phyloP scores from a whole-genome alignment of 2,113 vertebrate genomes.

The Anoplopoma fimbria region DNA sequence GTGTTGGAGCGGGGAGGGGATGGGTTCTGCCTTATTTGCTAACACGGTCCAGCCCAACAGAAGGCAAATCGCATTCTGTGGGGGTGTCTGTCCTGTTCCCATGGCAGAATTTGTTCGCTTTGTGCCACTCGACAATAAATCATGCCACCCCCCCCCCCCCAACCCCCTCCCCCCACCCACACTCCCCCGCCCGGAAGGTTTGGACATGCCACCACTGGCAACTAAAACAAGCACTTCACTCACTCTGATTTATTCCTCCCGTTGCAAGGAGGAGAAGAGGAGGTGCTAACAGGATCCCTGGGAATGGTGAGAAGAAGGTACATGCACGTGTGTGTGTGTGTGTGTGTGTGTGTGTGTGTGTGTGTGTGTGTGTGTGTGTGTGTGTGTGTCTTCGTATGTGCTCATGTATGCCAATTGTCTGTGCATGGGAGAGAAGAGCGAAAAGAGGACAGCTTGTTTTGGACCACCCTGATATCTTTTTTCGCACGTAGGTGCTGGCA shows the following conservation, averaged over 20 bases:
- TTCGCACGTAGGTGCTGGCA: slow-evolving; percentile 20
- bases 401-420: slow-evolving; percentile 25
- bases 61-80: slow-evolving; percentile 72
- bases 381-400: slow-evolving; percentile 21
- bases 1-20: slow-evolving; percentile 31
- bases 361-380: slow-evolving; percentile 22
- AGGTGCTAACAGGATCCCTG: slow-evolving; percentile 75
- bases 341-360: slow-evolving; percentile 17
- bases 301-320: slow-evolving; percentile 64
- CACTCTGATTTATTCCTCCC: slow-evolving; percentile 76
- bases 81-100: slow-evolving; percentile 70
- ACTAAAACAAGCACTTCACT: slow-evolving; percentile 80
- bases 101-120: slow-evolving; percentile 68
- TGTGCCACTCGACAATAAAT: slow-evolving; percentile 75
- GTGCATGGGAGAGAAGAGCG: slow-evolving; percentile 11
- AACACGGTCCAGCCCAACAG: slow-evolving; percentile 73
- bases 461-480: slow-evolving; percentile 54
- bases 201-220: slow-evolving; percentile 73
- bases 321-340: slow-evolving; percentile 20
- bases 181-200: slow-evolving; percentile 54
- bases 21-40: slow-evolving; percentile 71
- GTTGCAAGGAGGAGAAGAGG: slow-evolving; percentile 59
- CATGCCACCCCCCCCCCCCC: slow-evolving; percentile 32
- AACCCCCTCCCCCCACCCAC: not conserved
- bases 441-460: slow-evolving; percentile 49